Evolutionary conservation across 2,113 vertebrate species (phyloP), one percentile per base, ranked within the genome.

Genomic region (Heterotis niloticus): DNA sequence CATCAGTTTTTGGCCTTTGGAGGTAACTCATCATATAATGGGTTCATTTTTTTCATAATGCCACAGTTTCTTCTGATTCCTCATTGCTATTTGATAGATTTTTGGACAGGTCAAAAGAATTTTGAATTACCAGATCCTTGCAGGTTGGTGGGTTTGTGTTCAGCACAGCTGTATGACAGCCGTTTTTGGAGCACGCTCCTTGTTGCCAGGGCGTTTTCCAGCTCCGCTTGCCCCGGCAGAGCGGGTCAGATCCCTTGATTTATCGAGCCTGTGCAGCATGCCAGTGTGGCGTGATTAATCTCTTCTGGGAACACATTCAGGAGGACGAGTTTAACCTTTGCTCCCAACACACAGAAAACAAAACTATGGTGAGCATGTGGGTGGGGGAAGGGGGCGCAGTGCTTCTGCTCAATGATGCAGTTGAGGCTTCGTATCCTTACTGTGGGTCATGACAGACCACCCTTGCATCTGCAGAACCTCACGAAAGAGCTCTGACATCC

Each of bases 221-320:
- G 14, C 9, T 7, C 23, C 11, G 7, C 23, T 13, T 69, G 28
- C 51, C 54, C 10, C 26, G 17, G 65, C 14, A 54, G 60, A 23
- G 34, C 11, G 60, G 90, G 91, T 91, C 90, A 92, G 89, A 88
- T 89, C 72, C 65, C 87, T 87, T 91, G 92, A 93, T 93, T 91
- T 93, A 93, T 93, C 88, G 88, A 85, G 86, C 70, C 84, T 83
- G 90, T 90, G 89, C 88, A 87, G 89, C 88, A 89, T 91, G 90
- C 89, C 84, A 89, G 88, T 88, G 85, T 84, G 76, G 82, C 85
- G 90, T 92, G 92, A 93, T 93, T 93, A 92, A 93, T 93, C 88
- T 92, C 91, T 93, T 90, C 91, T 92, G 91, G 90, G 91, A 92
- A 91, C 91, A 91, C 91, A 91, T 90, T 82, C 87, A 90, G 90